A percentile compares a stretch with the other conserved stretches of the same genome.
Evolutionary conservation across 2,888 invertebrate species (phyloP).

Genomic region (Chesias legatella): DNA sequence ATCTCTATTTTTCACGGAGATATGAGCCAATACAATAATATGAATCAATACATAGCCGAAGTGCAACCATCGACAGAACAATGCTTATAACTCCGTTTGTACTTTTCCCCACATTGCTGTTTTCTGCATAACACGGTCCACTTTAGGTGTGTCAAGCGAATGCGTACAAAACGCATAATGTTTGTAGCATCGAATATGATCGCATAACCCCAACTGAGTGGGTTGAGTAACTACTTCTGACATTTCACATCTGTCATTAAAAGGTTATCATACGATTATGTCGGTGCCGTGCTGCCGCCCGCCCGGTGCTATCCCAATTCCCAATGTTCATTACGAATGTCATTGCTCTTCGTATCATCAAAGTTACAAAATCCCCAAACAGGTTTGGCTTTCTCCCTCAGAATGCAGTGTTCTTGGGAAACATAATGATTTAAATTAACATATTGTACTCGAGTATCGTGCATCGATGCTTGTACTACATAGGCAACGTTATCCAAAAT

Average conservation of each 20-base stretch:
- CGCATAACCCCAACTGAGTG: slow-evolving; percentile 9
- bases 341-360: slow-evolving; percentile 30
- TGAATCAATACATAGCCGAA: too few species aligned
- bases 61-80: too few species aligned
- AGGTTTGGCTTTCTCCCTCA: slow-evolving; percentile 54
- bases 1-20: too few species aligned
- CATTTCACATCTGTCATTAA: slow-evolving; percentile 25
- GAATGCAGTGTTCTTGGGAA: slow-evolving; percentile 56
- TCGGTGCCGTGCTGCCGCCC: too few species aligned
- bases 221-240: slow-evolving; percentile 21
- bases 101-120: too few species aligned
- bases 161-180: neutral
- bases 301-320: slow-evolving; percentile 15
- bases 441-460: slow-evolving; percentile 33
- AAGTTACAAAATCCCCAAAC: slow-evolving; percentile 53
- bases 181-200: slow-evolving; percentile 4
- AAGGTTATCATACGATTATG: slow-evolving; percentile 23
- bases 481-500: slow-evolving; percentile 10
- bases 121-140: too few species aligned
- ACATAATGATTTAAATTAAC: slow-evolving; percentile 52
- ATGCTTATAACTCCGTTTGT: too few species aligned
- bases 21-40: too few species aligned
- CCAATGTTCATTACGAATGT: slow-evolving; percentile 26
- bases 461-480: slow-evolving; percentile 25
- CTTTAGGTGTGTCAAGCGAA: neutral